These are phyloP conservation scores for Cricetomys ansorgei DNA, from an alignment of 2,113 vertebrate species.

Conservation along the genomic window DNA sequence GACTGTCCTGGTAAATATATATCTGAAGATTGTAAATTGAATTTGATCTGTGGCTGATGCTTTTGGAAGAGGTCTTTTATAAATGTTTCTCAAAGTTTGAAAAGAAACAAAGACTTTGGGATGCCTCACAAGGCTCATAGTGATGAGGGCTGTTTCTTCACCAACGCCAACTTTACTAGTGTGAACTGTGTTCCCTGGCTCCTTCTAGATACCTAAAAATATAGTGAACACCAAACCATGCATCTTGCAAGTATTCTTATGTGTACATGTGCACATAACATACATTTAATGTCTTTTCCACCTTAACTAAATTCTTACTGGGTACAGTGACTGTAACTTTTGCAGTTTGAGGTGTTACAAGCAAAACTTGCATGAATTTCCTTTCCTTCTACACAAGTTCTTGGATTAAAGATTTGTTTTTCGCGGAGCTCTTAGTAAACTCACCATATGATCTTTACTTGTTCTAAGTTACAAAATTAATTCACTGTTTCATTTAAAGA, in stretches of 20 bases:
- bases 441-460: neutral
- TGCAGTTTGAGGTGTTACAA: neutral
- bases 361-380: neutral
- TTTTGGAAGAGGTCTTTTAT: neutral
- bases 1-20: neutral
- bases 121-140: neutral
- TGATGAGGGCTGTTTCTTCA: neutral
- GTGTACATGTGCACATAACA: neutral
- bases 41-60: neutral
- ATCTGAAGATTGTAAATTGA: neutral
- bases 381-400: neutral
- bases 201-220: neutral
- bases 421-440: neutral
- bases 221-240: neutral
- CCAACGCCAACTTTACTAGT: too few relatives aligned
- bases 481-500: neutral
- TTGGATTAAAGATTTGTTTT: neutral
- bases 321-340: neutral
- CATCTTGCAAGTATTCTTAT: neutral
- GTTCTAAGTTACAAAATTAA: neutral
- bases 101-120: neutral
- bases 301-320: neutral
- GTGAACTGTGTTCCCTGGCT: neutral
- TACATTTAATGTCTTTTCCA: neutral
- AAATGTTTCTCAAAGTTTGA: neutral